Evolutionary conservation across 2,797 vertebrate species (phyloP).

Genomic region (Melanotaenia boesemani): DNA sequence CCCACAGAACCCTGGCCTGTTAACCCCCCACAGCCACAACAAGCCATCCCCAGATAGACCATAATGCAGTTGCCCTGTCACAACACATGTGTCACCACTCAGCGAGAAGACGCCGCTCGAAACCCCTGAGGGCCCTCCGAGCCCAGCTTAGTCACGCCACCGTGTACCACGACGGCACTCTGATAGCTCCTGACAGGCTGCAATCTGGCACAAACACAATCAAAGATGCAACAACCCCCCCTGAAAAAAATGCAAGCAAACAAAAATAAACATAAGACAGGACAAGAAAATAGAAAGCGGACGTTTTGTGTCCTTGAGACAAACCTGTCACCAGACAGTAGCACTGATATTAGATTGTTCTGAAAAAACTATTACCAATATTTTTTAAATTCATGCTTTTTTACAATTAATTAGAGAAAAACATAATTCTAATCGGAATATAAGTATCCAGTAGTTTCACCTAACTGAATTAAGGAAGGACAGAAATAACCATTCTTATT

Average conservation of each 20-base stretch:
- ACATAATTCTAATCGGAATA: not conserved
- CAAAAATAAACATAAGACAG: not conserved
- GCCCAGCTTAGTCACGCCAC: slow-evolving; percentile 68
- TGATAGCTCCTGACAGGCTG: slow-evolving; percentile 68
- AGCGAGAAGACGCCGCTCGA: slow-evolving; percentile 33
- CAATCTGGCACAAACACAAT: slow-evolving; percentile 59
- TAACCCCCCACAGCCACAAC: slow-evolving; percentile 65
- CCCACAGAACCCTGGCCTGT: slow-evolving; percentile 44
- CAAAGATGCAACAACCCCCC: slow-evolving; percentile 23
- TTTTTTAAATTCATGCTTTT: not conserved
- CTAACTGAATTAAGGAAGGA: too few species aligned
- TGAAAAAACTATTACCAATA: not conserved
- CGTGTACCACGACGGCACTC: slow-evolving; percentile 40
- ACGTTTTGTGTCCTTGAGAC: slow-evolving; percentile 20
- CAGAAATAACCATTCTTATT: too few species aligned
- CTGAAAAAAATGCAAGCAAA: not conserved
- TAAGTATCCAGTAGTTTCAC: too few species aligned
- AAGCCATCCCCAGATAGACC: slow-evolving; percentile 51
- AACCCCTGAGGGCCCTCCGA: slow-evolving; percentile 47
- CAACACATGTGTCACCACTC: slow-evolving; percentile 71
- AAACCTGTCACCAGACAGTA: not conserved
- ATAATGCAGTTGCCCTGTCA: slow-evolving; percentile 59
- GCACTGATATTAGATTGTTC: too few species aligned
- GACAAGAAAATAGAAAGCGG: slow-evolving; percentile 6
- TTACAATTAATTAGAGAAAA: not conserved